Percentiles rank a stretch among this genome's conserved stretches.
These are phyloP conservation scores for Drosophila paulistorum DNA, from an alignment of 1,140 invertebrate genomes.

Conservation along the genomic window DNA sequence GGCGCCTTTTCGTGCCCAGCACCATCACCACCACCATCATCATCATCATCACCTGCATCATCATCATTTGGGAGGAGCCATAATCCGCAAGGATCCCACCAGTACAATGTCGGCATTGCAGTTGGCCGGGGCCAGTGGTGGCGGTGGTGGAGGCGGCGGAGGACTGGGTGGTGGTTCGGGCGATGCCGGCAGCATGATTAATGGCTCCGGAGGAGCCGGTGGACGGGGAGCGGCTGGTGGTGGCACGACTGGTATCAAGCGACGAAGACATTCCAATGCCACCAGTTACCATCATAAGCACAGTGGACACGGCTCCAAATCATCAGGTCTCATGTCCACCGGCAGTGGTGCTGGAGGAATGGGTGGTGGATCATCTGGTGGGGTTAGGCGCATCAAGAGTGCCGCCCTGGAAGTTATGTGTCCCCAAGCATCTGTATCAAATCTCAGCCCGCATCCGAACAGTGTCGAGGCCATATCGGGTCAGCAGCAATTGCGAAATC, in stretches of 20 bases:
- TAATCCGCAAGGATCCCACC: constrained; percentile 85
- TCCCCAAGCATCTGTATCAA: constrained; percentile 86
- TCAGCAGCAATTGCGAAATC: constrained; percentile 85
- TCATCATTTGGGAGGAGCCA: constrained; percentile 49
- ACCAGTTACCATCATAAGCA: constrained; percentile 69
- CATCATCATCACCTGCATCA: constrained; percentile 58
- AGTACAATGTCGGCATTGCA: constrained; percentile 86
- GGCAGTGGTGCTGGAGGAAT: constrained; percentile 15
- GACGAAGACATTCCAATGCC: constrained; percentile 87
- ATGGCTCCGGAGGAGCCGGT: neutral
- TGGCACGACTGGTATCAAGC: constrained; percentile 60
- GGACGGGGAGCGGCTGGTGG: constrained; percentile 19
- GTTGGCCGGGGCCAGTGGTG: constrained; percentile 75
- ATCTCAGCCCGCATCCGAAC: constrained; percentile 87
- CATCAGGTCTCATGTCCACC: constrained; percentile 35
- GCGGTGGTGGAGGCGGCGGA: constrained; percentile 7
- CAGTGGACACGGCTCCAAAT: constrained; percentile 42
- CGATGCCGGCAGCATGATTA: neutral
- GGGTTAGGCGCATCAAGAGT: constrained; percentile 86
- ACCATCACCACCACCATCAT: constrained; percentile 62
- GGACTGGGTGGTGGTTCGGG: constrained; percentile 5
- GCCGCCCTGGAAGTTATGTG: constrained; percentile 87
- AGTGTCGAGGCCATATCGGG: constrained; percentile 88
- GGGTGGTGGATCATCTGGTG: constrained; percentile 25
- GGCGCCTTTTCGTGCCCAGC: constrained; percentile 53